phyloP scores from a whole-genome alignment of 2,113 vertebrate genomes.

The Andinoacara biseriatus region DNA sequence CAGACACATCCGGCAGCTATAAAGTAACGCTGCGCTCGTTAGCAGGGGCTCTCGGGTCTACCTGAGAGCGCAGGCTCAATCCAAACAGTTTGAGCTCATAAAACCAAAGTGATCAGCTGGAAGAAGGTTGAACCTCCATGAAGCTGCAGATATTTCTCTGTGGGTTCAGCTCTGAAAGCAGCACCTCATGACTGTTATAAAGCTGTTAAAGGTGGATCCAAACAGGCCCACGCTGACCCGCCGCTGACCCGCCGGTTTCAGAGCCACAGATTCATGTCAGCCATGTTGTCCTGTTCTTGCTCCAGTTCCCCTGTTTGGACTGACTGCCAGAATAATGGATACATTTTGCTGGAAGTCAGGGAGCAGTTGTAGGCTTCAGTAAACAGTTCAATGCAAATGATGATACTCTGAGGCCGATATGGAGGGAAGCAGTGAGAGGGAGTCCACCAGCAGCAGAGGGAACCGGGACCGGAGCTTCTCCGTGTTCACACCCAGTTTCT shows the following conservation, averaged over 20 bases:
- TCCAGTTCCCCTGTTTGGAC: constrained; percentile 61
- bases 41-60: no score
- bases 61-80: no score
- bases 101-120: no score
- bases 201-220: background rate
- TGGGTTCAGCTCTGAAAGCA: background rate
- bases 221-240: no score
- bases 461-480: constrained; percentile 54
- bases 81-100: no score
- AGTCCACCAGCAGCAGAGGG: constrained; percentile 30
- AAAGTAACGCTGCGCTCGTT: no score
- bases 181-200: background rate
- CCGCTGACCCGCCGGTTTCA: background rate
- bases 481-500: background rate
- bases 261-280: background rate
- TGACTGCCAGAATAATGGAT: constrained; percentile 65
- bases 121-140: no score
- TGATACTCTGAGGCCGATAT: background rate
- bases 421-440: background rate
- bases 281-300: constrained; percentile 37
- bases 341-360: constrained; percentile 46
- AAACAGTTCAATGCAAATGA: constrained; percentile 58
- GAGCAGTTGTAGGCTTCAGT: constrained; percentile 51
- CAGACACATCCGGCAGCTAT: no score
- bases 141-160: no score